phyloP scores from a whole-genome alignment of 2,797 vertebrate genomes.

The Clamator glandarius region DNA sequence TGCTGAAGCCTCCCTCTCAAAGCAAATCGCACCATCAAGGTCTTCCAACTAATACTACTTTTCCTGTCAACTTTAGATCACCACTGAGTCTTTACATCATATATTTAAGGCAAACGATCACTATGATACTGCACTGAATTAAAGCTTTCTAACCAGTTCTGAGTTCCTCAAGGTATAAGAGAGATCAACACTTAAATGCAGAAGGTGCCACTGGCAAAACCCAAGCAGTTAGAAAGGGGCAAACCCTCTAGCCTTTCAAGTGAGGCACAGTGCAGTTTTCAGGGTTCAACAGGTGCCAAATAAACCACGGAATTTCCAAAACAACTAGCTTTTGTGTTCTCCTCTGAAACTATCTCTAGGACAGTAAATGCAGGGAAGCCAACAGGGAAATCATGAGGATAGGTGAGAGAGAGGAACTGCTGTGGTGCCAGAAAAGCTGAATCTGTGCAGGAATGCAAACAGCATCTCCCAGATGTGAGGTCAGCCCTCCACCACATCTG shows the following conservation, averaged over 20 bases:
- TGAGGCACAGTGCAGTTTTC: neutral
- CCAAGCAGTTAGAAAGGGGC: neutral
- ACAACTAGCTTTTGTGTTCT: neutral
- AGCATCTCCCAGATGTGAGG: neutral
- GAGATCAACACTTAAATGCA: neutral
- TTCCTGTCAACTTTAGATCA: conserved; percentile 61
- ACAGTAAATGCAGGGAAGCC: neutral
- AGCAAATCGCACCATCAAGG: conserved; percentile 67
- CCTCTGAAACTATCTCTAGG: neutral
- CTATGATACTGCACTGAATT: neutral
- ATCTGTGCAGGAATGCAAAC: neutral
- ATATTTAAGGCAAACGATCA: conserved; percentile 4
- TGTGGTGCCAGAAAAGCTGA: neutral
- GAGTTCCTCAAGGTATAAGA: conserved; percentile 3
- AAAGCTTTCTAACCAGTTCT: neutral
- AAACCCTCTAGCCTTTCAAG: neutral
- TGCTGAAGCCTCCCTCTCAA: conserved; percentile 30
- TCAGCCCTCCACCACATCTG: neutral
- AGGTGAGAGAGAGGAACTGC: neutral
- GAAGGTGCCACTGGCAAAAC: neutral
- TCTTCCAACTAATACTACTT: conserved; percentile 60
- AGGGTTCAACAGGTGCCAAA: neutral
- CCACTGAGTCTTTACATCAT: neutral
- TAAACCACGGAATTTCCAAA: neutral
- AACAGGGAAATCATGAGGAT: neutral